Base-by-base conservation (phyloP, 2,113 vertebrate genomes). In the Trematomus loennbergii region DNA sequence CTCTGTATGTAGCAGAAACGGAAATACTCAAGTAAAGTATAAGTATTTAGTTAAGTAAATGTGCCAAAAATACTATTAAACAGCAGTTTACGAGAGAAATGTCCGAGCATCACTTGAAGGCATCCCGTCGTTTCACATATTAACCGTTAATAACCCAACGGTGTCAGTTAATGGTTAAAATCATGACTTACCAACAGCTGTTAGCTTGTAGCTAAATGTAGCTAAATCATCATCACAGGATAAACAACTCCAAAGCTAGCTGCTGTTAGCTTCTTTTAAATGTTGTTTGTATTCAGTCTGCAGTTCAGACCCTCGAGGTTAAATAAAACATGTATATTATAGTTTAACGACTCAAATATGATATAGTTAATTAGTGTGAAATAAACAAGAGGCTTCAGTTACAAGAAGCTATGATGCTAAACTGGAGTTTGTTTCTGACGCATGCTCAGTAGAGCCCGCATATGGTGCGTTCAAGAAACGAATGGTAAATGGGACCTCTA, bases 111-210 rank as follows among this genome's bases (percentile, higher is more conserved):
- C 60, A n/a, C 66, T 0, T 66, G 66, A 84, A 60, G 16, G 54
- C 75, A 53, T 5, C 2, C 0, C 1, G 6, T 4, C 1, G 0
- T 6, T 10, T 13, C 12, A 9, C 5, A 1, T 9, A 46, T 3
- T 12, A 49, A 3, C 17, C 0, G 20, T 48, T 55, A 18, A 61
- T 17, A 16, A 54, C 1, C 0, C 1, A 9, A 17, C 52, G 0
- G 8, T 0, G 43, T 58, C 9, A 20, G 3, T 1, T 33, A 1
- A 0, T 12, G 3, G 36, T 54, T 16, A 17, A 16, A 1, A 20
- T 50, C 25, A 9, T 1, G 3, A 77, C 81, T 78, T 13, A 87
- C 85, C 81, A 17, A 13, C 43, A n/a, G 54, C 55, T 68, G 52
- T 53, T 77, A 59, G 78, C 72, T 57, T 58, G 48, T 9, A 12